phyloP scores from a whole-genome alignment of 2,113 vertebrate species.

The Hippocampus comes region DNA sequence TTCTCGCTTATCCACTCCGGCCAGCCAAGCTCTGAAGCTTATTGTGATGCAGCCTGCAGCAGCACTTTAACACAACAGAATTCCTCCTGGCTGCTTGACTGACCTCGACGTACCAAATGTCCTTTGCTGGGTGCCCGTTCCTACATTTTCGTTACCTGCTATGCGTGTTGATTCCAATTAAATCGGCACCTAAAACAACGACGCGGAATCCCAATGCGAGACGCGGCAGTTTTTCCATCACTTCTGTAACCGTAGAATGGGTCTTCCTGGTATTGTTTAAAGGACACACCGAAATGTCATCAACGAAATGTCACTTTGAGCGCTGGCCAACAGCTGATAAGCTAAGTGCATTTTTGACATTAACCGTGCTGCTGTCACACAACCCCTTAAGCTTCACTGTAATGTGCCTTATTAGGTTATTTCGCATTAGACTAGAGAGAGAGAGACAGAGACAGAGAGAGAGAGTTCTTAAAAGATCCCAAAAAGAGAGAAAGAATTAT shows the following conservation, averaged over 20 bases:
- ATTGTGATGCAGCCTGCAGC: constrained; percentile 38
- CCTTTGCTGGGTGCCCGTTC: not conserved
- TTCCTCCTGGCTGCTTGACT: constrained; percentile 11
- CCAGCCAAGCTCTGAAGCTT: constrained; percentile 11
- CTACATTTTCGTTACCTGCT: too few species aligned
- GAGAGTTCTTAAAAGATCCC: too few species aligned
- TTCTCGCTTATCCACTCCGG: constrained; percentile 21
- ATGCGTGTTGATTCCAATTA: not conserved
- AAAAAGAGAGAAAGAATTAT: not conserved
- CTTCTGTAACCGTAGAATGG: not conserved
- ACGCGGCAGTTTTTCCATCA: not conserved
- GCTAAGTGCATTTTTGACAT: constrained; percentile 27
- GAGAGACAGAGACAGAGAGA: not conserved
- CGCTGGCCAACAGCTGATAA: constrained; percentile 7
- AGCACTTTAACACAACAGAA: not conserved
- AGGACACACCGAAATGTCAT: constrained; percentile 14
- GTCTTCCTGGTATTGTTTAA: not conserved
- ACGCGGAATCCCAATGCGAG: not conserved
- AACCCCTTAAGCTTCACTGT: not conserved
- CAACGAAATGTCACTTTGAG: constrained; percentile 10
- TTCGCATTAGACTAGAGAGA: not conserved
- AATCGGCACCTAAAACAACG: not conserved
- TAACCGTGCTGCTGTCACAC: constrained; percentile 2
- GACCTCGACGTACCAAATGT: constrained; percentile 16
- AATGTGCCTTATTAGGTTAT: not conserved